A percentile compares a stretch with the other conserved stretches of the same genome.
phyloP scores from a whole-genome alignment of 2,113 vertebrate species.

The Tylochromis polylepis region DNA sequence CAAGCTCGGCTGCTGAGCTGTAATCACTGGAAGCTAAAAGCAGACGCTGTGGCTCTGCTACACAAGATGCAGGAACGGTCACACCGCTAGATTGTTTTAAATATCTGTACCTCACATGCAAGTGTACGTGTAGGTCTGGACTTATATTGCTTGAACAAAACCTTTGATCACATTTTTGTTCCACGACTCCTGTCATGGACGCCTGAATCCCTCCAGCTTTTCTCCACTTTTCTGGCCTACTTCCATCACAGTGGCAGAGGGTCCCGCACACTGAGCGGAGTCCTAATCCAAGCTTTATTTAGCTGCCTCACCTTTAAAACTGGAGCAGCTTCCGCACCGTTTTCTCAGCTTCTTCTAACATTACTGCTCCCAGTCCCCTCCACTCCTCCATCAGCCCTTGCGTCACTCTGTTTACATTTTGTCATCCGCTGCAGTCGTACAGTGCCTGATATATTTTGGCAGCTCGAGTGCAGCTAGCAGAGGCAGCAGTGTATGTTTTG shows the following conservation, averaged over 20 bases:
- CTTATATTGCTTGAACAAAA: background rate
- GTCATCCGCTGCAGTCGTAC: background rate
- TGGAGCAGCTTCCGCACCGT: constrained; percentile 51
- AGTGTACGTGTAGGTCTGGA: background rate
- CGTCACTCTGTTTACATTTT: background rate
- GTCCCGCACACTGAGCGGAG: constrained; percentile 2
- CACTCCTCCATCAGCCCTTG: background rate
- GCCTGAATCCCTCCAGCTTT: background rate
- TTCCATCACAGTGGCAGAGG: constrained; percentile 43
- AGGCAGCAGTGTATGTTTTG: background rate
- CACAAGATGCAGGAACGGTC: constrained; percentile 8
- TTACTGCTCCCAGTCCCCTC: background rate
- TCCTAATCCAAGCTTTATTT: constrained; percentile 61
- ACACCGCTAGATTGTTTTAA: background rate
- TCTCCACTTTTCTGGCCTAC: constrained; percentile 52
- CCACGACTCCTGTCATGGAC: background rate
- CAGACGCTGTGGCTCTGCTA: constrained; percentile 34
- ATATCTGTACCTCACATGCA: background rate
- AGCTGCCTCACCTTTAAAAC: constrained; percentile 66
- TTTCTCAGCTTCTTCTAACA: constrained; percentile 10
- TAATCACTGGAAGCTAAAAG: constrained; percentile 60
- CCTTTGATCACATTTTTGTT: background rate
- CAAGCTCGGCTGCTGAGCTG: constrained; percentile 53
- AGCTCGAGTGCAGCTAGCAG: background rate
- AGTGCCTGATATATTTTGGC: background rate